These are phyloP conservation scores for Fragum whitleyi DNA, from an alignment of 2,888 invertebrate genomes.

Conservation along the genomic window DNA sequence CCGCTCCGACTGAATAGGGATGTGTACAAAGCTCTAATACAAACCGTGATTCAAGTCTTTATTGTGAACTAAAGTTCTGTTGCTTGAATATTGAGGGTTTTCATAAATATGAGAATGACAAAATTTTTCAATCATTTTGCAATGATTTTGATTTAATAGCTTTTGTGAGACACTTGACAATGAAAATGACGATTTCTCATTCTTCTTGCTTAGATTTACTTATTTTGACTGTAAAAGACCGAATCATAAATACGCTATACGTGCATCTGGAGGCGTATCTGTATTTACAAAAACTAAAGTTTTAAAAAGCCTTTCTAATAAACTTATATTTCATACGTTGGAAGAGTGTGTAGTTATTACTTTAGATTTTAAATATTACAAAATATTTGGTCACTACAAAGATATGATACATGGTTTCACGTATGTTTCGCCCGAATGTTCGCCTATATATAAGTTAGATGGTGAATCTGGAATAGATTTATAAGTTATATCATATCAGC, in stretches of 20 bases:
- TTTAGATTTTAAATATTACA: neutral
- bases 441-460: no score
- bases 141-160: neutral
- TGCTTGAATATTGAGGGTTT: neutral
- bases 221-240: neutral
- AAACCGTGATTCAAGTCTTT: no score
- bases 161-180: conserved; percentile 4
- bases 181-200: conserved; percentile 6
- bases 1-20: conserved; percentile 7
- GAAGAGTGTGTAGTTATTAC: conserved; percentile 3
- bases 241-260: neutral
- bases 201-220: neutral
- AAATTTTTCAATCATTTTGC: no score
- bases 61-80: no score
- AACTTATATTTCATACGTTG: neutral
- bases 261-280: conserved; percentile 2
- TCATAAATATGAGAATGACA: neutral
- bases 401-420: neutral
- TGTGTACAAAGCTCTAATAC: neutral
- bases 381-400: neutral
- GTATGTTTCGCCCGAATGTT: neutral
- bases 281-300: neutral
- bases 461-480: conserved; percentile 11
- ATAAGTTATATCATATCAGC: neutral
- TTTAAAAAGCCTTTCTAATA: neutral